Evolutionary conservation across 2,113 vertebrate species (phyloP).

Genomic region (Ctenomys sociabilis): DNA sequence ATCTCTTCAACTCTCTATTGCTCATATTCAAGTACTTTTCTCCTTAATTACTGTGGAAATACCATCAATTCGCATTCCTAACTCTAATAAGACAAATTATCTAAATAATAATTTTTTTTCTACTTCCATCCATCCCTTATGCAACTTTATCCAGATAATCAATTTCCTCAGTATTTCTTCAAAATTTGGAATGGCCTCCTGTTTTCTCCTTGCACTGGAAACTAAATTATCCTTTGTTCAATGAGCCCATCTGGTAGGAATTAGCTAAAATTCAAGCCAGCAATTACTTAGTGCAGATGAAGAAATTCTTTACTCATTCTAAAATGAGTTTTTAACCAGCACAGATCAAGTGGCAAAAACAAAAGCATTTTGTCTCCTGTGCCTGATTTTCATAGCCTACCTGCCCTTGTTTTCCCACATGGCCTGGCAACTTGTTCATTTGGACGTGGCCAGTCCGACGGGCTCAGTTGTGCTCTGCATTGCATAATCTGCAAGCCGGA

Average conservation of each 20-base stretch:
- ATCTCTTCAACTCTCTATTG: slow-evolving; percentile 28
- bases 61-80: slow-evolving; percentile 33
- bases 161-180: slow-evolving; percentile 45
- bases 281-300: neutral
- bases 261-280: slow-evolving; percentile 40
- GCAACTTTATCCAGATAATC: neutral
- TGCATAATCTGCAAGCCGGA: neutral
- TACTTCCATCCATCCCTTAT: neutral
- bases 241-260: neutral
- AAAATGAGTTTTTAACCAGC: neutral
- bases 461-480: neutral
- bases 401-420: neutral
- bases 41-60: slow-evolving; percentile 40
- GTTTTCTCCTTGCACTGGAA: slow-evolving; percentile 44
- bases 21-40: slow-evolving; percentile 29
- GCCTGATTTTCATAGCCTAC: neutral
- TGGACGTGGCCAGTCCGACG: neutral
- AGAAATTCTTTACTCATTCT: slow-evolving; percentile 37
- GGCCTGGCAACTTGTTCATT: neutral
- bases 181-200: neutral
- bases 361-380: slow-evolving; percentile 17
- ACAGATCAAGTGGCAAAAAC: neutral
- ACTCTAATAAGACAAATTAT: neutral
- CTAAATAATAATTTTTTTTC: slow-evolving; percentile 25
- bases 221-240: neutral